phyloP scores from a whole-genome alignment of 2,888 invertebrate species.

The Oasisia sp. region DNA sequence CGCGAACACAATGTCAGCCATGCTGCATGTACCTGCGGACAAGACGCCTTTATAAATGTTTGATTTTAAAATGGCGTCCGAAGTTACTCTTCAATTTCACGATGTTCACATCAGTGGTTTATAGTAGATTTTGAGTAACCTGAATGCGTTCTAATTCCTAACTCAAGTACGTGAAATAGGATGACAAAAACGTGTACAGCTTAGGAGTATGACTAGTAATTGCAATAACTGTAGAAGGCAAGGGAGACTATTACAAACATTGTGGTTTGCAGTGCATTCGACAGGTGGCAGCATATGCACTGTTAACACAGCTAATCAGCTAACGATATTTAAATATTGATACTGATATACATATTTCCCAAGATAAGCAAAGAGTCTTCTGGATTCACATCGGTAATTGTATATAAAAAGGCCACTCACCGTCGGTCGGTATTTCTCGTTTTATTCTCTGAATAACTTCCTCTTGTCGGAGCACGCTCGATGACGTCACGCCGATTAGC shows the following conservation, averaged over 20 bases:
- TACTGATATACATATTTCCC: background rate
- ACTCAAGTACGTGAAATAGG: background rate
- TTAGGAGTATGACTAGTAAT: background rate
- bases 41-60: background rate
- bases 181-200: background rate
- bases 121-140: no score
- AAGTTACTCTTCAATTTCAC: background rate
- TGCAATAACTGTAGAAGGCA: background rate
- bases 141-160: no score
- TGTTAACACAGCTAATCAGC: background rate
- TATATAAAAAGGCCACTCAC: background rate
- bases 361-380: background rate
- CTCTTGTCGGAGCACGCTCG: background rate
- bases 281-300: background rate
- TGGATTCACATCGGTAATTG: background rate
- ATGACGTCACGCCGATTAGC: background rate
- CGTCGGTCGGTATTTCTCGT: background rate
- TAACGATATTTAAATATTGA: background rate
- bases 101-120: no score
- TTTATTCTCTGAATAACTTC: background rate
- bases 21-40: background rate
- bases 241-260: background rate
- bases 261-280: background rate
- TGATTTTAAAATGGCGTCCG: background rate
- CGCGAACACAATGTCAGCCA: conserved; percentile 36